Base-by-base conservation (phyloP, 1,140 invertebrate genomes). In the Caenorhabditis latens region DNA sequence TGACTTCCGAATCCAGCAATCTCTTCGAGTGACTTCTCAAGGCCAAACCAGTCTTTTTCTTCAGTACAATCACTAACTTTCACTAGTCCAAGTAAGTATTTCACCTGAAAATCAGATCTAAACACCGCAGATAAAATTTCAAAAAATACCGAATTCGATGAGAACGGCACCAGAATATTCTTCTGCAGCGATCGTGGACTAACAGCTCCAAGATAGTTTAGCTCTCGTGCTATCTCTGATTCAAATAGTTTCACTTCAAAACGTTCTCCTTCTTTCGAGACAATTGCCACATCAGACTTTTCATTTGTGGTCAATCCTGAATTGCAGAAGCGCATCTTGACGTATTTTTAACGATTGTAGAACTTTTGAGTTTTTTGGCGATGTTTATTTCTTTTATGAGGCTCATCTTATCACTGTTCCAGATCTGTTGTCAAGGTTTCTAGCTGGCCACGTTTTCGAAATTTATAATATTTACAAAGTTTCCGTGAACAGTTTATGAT, bases 191-290 rank as follows among this genome's bases (percentile, higher is more conserved):
- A n/a, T 50, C 71, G 43, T 50, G 71, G 71, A 79, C 71, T 79
- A 1, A 79, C 21, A 32, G 43, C 71, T 79, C 71, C 71, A 13
- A 79, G 71, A 50, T 7, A 24, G 13, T 79, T n/a, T 4, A 79
- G 46, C n/a, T 79, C 71, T 13, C 71, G 16, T 13, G 71, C 71
- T 5, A 79, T 50, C n/a, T 79, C 71, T 7, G 71, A 79, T 79
- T 79, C 71, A 21, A 53, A 46, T 11, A 79, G 71, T 79, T 79
- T 50, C 46, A 79, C 71, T 50, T 79, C 71, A 24, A 79, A 79
- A 50, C 71, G 71, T 13, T 50, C 46, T 50, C 46, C 71, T 14
- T 79, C 71, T 79, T 50, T 79, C 4, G 71, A 79, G 46, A 79
- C 40, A 14, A 79, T 21, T 48, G 71, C 19, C 71, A 79, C 71